Base-by-base conservation (phyloP, 2,113 vertebrate species). In the Sardina pilchardus region DNA sequence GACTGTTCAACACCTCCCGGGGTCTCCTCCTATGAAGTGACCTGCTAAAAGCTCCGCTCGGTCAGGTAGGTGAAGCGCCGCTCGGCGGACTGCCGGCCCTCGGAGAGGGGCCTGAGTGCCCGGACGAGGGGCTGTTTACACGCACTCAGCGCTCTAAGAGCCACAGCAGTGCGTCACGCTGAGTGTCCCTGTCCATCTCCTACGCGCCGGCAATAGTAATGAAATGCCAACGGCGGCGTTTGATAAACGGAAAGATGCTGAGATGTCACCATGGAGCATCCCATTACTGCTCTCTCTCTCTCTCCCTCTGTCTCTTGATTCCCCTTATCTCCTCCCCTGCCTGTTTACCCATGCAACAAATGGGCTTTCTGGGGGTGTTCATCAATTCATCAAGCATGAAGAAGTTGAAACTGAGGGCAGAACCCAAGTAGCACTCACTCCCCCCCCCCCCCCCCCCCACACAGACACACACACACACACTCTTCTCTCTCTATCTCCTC, bases 321-420 rank as follows among this genome's bases (percentile, higher is more conserved):
- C 14, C 71, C 26, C 26, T 67, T 14, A 36, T 36, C 71, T 84
- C 81, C 85, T 84, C 83, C 6, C 2, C 34, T 47, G 19, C 4
- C 56, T 87, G 82, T 43, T 39, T 39, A 47, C 39, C 82, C 82
- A 81, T 26, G 81, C 48, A 80, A 83, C 16, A 87, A 81, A 90
- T 81, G 9, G 45, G 84, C 82, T 89, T 4, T 88, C 59, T 81
- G 0, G 3, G 0, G 3, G 36, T 36, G 19, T 21, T 59, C 16
- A 47, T 24, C 39, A 56, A 10, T 17, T 85, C 36, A 85, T 6
- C 12, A 43, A 59, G 85, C 81, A 80, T 85, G 45, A 36, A 36
- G 30, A 75, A 36, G 30, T 75, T 75, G 67, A 4, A 34, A 30
- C 67, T 16, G 26, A 75, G 67, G 67, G 67, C 67, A 16, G 26